Percentiles rank a stretch among this genome's conserved stretches.
Evolutionary conservation across 1,140 invertebrate species (phyloP).

Genomic region (Phocides pigmalion): DNA sequence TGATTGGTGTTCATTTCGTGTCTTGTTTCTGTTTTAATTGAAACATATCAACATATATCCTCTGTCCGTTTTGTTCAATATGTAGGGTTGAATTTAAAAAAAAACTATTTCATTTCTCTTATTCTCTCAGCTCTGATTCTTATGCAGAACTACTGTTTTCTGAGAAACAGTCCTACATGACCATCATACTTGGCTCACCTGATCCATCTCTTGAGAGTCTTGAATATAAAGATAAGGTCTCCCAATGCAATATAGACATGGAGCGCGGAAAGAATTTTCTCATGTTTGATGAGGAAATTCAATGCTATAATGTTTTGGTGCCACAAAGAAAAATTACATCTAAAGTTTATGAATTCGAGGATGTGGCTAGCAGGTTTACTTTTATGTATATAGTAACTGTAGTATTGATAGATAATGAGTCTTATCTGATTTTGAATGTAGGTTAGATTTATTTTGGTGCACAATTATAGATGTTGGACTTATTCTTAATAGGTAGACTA

Average conservation of each 20-base stretch:
- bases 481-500: no score
- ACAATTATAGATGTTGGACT: no score
- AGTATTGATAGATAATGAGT: background rate
- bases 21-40: no score
- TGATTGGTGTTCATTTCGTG: no score
- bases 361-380: conserved; percentile 66
- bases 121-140: conserved; percentile 51
- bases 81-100: no score
- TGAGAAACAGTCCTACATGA: conserved; percentile 53
- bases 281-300: conserved; percentile 66
- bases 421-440: no score
- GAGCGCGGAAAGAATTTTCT: conserved; percentile 62
- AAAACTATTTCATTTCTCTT: background rate
- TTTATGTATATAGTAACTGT: conserved; percentile 8
- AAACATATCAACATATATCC: no score
- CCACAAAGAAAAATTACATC: conserved; percentile 47
- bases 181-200: conserved; percentile 42
- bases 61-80: no score
- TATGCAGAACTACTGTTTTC: conserved; percentile 51
- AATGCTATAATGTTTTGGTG: conserved; percentile 44
- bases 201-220: conserved; percentile 39
- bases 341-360: conserved; percentile 69
- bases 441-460: background rate
- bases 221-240: conserved; percentile 52
- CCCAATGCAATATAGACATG: conserved; percentile 67